phyloP scores from a whole-genome alignment of 2,888 invertebrate species.

The Cryptocheilus praepositus region DNA sequence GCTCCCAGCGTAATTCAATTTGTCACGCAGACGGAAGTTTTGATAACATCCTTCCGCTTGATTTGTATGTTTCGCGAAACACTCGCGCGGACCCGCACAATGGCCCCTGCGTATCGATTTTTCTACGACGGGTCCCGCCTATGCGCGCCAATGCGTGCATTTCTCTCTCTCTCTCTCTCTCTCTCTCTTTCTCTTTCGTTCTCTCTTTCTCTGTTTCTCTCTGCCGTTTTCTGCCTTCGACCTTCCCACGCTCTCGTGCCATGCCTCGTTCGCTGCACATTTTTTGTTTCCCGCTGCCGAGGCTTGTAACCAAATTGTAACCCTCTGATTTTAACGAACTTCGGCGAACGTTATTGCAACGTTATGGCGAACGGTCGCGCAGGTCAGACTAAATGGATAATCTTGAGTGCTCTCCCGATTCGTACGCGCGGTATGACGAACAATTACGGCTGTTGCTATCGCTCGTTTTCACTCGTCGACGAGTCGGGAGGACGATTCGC shows the following conservation, averaged over 20 bases:
- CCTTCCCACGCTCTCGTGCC: not conserved
- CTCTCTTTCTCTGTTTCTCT: too few relatives aligned
- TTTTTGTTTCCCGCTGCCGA: too few relatives aligned
- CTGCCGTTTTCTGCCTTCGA: not conserved
- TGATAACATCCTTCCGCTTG: conserved; percentile 62
- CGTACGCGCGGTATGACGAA: too few relatives aligned
- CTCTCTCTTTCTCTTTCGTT: not conserved
- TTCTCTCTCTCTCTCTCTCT: conserved; percentile 23
- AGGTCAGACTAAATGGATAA: too few relatives aligned
- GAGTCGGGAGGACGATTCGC: too few relatives aligned
- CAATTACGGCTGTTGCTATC: too few relatives aligned
- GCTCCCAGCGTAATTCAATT: conserved; percentile 57
- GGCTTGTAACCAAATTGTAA: conserved; percentile 5
- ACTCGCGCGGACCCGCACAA: conserved; percentile 34
- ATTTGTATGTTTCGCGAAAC: conserved; percentile 49
- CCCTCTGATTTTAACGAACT: not conserved
- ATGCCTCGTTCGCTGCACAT: too few relatives aligned
- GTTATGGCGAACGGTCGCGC: too few relatives aligned
- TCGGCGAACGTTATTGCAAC: not conserved
- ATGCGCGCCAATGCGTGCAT: not conserved
- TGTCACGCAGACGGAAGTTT: conserved; percentile 62
- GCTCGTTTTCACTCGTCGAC: too few relatives aligned
- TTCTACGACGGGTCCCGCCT: conserved; percentile 9
- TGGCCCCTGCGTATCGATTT: conserved; percentile 44
- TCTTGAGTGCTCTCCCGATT: too few relatives aligned